Base-by-base conservation (phyloP, 2,113 vertebrate species). In the Nycticorax nycticorax region DNA sequence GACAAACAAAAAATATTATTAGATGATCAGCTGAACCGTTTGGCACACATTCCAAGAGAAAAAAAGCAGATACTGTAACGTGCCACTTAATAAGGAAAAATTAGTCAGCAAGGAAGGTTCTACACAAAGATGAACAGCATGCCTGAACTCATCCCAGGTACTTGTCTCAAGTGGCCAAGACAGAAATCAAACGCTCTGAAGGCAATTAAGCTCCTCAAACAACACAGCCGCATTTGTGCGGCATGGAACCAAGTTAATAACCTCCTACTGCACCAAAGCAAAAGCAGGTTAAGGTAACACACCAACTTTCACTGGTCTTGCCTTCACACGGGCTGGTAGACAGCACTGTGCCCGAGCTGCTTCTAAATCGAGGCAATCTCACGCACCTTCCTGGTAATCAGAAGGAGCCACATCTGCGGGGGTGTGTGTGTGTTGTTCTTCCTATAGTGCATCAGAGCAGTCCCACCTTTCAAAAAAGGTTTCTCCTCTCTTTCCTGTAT, bases 391-490 rank as follows among this genome's bases (percentile, higher is more conserved):
- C n/a, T 9, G 1, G 13, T 37, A 12, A 37, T 3, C 26, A 55
- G 26, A 33, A 24, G 16, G 14, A 52, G 18, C 13, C 66, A 47
- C 8, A 33, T 23, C 14, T 47, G 32, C 8, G 10, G 8, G 12
- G 10, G 9, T n/a, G n/a, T n/a, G n/a, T n/a, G 12, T 10, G 47
- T 43, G 39, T 30, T 10, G 4, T 5, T 30, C 6, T 59, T 39
- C 11, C 33, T 4, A 2, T 1, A 10, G 26, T 0, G 4, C 6
- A 10, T 4, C 4, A 4, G 0, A 3, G 28, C 28, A 21, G 10
- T 1, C 27, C 3, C 12, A 35, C 10, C 14, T 33, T 6, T 8
- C 1, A 4, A 9, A 14, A 28, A 11, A 23, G 1, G 24, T 24
- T 48, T 55, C 14, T 16, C 5, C 16, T n/a, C 26, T 26, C 13